phyloP scores from a whole-genome alignment of 1,140 invertebrate species.

The Drosophila melanica region DNA sequence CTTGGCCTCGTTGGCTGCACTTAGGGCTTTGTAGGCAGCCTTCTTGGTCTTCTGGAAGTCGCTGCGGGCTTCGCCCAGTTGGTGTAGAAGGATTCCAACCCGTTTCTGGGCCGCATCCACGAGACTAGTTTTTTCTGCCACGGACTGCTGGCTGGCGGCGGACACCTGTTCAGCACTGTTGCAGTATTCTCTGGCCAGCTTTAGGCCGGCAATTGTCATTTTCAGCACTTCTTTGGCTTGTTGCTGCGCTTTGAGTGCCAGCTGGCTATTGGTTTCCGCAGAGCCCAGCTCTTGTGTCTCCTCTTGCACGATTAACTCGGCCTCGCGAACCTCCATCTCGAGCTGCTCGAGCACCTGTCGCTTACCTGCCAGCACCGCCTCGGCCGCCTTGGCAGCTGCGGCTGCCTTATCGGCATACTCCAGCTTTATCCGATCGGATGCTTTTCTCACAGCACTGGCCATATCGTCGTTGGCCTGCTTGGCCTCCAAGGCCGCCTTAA shows the following conservation, averaged over 20 bases:
- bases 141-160: constrained; percentile 42
- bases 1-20: constrained; percentile 62
- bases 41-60: constrained; percentile 58
- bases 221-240: constrained; percentile 46
- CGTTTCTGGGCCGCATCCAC: constrained; percentile 62
- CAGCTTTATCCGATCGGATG: constrained; percentile 55
- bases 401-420: constrained; percentile 65
- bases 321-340: constrained; percentile 64
- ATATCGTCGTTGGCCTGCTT: constrained; percentile 69
- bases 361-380: constrained; percentile 52
- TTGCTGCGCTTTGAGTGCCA: constrained; percentile 33
- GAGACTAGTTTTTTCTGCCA: constrained; percentile 33
- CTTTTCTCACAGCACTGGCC: constrained; percentile 47
- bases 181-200: constrained; percentile 41
- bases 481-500: constrained; percentile 59
- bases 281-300: constrained; percentile 41
- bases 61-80: constrained; percentile 43
- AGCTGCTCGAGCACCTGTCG: constrained; percentile 57
- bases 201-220: constrained; percentile 4
- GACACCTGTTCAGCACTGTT: constrained; percentile 37
- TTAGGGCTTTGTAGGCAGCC: constrained; percentile 42
- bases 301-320: constrained; percentile 50
- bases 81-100: constrained; percentile 35
- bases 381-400: constrained; percentile 58
- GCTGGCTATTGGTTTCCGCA: constrained; percentile 40